These are phyloP conservation scores for Fulica atra DNA, from an alignment of 2,113 vertebrate genomes.

Conservation along the genomic window DNA sequence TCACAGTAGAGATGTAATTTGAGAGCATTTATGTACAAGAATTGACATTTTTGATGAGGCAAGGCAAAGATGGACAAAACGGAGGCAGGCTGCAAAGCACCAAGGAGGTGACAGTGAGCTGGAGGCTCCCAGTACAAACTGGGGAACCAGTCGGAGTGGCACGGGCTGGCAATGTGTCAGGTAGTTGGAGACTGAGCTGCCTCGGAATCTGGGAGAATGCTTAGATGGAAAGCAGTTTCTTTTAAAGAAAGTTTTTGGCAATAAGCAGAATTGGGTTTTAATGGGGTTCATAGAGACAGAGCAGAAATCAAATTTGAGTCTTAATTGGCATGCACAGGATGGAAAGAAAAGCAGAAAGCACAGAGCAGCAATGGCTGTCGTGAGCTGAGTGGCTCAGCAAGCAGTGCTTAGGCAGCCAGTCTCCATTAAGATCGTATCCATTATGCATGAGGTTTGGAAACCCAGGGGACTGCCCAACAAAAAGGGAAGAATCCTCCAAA, in stretches of 20 bases:
- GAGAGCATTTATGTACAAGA: not conserved
- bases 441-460: conserved; percentile 52
- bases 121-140: not conserved
- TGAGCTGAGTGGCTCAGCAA: not conserved
- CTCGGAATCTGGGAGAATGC: not conserved
- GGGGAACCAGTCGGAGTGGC: not conserved
- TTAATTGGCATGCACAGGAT: conserved; percentile 49
- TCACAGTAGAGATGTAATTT: not conserved
- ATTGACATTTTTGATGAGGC: not conserved
- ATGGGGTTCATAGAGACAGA: conserved; percentile 50
- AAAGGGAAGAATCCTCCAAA: conserved; percentile 49
- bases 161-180: not conserved
- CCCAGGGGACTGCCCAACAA: conserved; percentile 26
- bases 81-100: accelerated
- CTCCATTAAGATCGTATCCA: conserved; percentile 63
- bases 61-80: not conserved
- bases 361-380: not conserved
- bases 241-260: conserved; percentile 43
- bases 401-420: not conserved
- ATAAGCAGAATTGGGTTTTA: conserved; percentile 67
- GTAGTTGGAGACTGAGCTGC: not conserved
- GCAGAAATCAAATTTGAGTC: conserved; percentile 59
- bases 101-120: not conserved
- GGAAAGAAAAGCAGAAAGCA: not conserved
- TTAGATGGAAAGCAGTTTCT: not conserved